phyloP scores from a whole-genome alignment of 2,888 invertebrate species.

The Athetis lepigone region DNA sequence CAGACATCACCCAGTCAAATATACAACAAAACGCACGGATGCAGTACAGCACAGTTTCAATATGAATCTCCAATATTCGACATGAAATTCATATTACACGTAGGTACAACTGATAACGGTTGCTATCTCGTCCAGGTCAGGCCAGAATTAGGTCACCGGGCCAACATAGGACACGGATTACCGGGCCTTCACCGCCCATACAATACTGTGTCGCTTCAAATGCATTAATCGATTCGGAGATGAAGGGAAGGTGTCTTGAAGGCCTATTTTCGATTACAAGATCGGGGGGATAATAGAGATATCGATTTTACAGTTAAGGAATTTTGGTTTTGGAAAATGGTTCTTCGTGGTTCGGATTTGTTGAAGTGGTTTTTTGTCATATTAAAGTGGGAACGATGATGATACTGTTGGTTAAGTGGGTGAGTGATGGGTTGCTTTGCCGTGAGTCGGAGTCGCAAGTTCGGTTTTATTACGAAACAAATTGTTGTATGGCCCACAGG shows the following conservation, averaged over 20 bases:
- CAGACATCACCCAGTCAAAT: too few species aligned
- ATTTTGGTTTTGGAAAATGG: neutral
- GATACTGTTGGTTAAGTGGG: too few species aligned
- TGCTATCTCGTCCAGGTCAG: conserved; percentile 50
- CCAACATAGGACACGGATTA: conserved; percentile 40
- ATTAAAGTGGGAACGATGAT: too few species aligned
- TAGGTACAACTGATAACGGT: conserved; percentile 45
- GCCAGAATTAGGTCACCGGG: conserved; percentile 54
- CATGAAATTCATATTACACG: conserved; percentile 3
- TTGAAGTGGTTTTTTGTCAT: too few species aligned
- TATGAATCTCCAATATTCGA: too few species aligned
- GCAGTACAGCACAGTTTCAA: too few species aligned
- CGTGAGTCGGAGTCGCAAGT: too few species aligned
- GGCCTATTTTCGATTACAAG: conserved; percentile 6
- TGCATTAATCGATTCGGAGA: conserved; percentile 39
- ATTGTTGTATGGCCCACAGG: too few species aligned
- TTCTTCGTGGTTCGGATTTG: neutral
- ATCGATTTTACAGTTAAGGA: neutral
- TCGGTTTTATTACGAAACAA: too few species aligned
- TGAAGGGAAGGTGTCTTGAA: conserved; percentile 27
- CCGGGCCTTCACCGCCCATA: conserved; percentile 24
- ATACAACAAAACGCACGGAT: too few species aligned
- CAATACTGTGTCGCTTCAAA: conserved; percentile 38
- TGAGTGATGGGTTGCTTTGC: too few species aligned
- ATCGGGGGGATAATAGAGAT: neutral